These are phyloP conservation scores for Mechanitis messenoides DNA, from an alignment of 2,888 invertebrate genomes.

Conservation along the genomic window DNA sequence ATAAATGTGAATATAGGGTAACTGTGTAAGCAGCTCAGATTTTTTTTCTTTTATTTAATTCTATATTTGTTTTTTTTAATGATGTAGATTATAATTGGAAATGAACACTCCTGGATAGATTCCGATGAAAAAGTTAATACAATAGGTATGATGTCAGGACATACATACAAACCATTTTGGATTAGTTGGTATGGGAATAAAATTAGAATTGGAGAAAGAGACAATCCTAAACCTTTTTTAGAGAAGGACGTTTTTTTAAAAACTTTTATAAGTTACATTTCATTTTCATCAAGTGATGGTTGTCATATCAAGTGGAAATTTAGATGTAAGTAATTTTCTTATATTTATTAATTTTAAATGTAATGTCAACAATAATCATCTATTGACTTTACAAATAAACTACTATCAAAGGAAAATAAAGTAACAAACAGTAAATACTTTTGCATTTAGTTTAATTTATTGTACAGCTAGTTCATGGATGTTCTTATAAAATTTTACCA, in stretches of 20 bases:
- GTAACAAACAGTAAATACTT: too few species aligned
- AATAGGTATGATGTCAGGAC: constrained; percentile 55
- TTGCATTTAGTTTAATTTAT: too few species aligned
- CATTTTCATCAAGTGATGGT: constrained; percentile 26
- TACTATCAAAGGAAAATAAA: too few species aligned
- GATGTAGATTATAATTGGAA: constrained; percentile 13
- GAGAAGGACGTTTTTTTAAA: constrained; percentile 30
- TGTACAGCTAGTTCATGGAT: too few species aligned
- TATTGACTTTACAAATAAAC: too few species aligned
- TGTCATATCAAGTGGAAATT: constrained; percentile 38
- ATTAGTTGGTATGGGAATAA: constrained; percentile 66
- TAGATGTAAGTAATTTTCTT: constrained; percentile 43
- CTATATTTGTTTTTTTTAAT: constrained; percentile 1
- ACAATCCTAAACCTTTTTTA: constrained; percentile 45
- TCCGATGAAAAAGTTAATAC: constrained; percentile 7
- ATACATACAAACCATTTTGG: constrained; percentile 65
- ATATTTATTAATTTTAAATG: background rate
- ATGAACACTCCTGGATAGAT: constrained; percentile 4
- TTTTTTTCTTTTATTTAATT: constrained; percentile 19
- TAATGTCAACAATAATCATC: too few species aligned
- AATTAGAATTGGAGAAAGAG: constrained; percentile 53
- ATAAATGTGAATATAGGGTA: constrained; percentile 42
- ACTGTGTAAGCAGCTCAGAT: background rate
- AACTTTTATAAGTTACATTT: constrained; percentile 32
- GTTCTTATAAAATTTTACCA: too few species aligned